A percentile compares a stretch with the other conserved stretches of the same genome.
Evolutionary conservation across 2,113 vertebrate genomes (phyloP).

Genomic region (Eublepharis macularius): DNA sequence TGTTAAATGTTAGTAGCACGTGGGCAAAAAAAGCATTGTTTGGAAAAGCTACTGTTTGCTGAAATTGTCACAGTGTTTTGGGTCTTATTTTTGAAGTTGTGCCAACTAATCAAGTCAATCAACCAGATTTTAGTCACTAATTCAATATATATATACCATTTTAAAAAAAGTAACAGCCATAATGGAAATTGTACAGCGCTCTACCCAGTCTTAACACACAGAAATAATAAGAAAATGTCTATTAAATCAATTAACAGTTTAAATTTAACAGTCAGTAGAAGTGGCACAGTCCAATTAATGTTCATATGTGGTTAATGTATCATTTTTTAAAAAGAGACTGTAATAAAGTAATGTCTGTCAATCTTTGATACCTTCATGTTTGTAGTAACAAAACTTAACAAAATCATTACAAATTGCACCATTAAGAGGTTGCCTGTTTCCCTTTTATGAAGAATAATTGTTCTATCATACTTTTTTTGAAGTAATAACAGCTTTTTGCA

Average conservation of each 20-base stretch:
- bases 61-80: conserved; percentile 73
- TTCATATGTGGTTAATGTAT: conserved; percentile 66
- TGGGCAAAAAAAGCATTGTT: conserved; percentile 73
- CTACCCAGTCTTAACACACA: conserved; percentile 24
- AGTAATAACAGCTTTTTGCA: conserved; percentile 90
- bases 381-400: conserved; percentile 66
- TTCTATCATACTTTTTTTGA: conserved; percentile 71
- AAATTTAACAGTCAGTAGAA: conserved; percentile 47
- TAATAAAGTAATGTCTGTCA: conserved; percentile 67
- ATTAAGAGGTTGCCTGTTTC: conserved; percentile 71
- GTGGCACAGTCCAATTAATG: conserved; percentile 75
- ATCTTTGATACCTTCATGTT: conserved; percentile 76
- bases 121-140: conserved; percentile 15
- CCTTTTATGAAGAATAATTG: conserved; percentile 78
- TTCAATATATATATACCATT: conserved; percentile 31
- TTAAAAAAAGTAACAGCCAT: conserved; percentile 57
- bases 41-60: conserved; percentile 77
- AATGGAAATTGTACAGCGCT: not conserved
- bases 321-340: conserved; percentile 70
- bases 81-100: conserved; percentile 65
- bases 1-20: conserved; percentile 65
- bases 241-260: conserved; percentile 28
- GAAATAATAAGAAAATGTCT: conserved; percentile 23
- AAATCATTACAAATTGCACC: conserved; percentile 65
- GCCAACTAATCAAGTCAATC: conserved; percentile 67